Percentiles rank a stretch among this genome's conserved stretches.
These are phyloP conservation scores for Anthonomus grandis DNA, from an alignment of 1,140 invertebrate genomes.

Conservation along the genomic window DNA sequence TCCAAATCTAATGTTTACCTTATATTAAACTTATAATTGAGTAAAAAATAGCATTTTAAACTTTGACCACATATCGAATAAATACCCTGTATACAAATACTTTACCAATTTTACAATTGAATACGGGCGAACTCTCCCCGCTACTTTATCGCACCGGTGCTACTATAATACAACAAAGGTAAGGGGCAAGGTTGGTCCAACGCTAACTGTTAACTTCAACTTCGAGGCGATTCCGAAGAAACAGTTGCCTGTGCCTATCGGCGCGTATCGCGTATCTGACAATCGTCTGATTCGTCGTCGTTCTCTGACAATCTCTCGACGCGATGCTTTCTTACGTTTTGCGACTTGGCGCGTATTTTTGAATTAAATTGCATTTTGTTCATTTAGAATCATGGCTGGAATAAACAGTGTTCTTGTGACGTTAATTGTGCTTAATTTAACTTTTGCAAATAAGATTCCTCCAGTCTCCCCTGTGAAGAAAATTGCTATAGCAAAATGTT, in stretches of 20 bases:
- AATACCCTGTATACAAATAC: no score
- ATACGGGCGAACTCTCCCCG: no score
- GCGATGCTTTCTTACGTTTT: conserved; percentile 4
- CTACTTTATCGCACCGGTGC: background rate
- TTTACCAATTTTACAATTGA: no score
- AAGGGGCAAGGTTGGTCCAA: conserved; percentile 21
- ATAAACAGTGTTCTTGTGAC: no score
- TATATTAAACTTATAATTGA: no score
- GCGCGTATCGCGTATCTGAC: conserved; percentile 8
- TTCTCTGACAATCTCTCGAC: conserved; percentile 1
- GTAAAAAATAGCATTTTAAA: no score
- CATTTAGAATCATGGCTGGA: no score
- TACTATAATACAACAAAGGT: conserved; percentile 11
- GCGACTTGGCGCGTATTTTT: background rate
- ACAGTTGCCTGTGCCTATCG: conserved; percentile 20
- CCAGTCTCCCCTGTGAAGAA: conserved; percentile 3
- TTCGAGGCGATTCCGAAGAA: conserved; percentile 18
- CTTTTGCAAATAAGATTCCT: background rate
- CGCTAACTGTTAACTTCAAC: conserved; percentile 19
- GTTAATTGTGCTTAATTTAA: background rate
- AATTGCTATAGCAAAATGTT: conserved; percentile 21
- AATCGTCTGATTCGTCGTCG: background rate
- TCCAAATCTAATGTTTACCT: no score
- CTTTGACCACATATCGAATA: no score
- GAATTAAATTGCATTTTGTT: background rate